Evolutionary conservation across 2,797 vertebrate genomes (phyloP), one percentile per base, ranked within the genome.

Genomic region (Valencia hispanica): DNA sequence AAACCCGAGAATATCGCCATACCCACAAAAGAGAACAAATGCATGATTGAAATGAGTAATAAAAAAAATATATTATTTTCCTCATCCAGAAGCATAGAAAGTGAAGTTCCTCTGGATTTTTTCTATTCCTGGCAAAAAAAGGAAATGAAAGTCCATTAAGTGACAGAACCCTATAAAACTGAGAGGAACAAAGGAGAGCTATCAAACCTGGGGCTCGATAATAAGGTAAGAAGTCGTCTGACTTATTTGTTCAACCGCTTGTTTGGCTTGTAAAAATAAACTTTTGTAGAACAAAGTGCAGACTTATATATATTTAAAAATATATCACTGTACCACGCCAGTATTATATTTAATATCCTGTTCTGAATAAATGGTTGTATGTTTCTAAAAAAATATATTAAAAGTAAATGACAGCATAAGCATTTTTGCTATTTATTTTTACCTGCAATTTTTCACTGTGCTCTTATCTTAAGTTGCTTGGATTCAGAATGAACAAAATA

Each of bases 91-190:
- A 22, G 11, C 0, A 34, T 75, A 53, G 75, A 39, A 65, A 88
- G 79, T 25, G 55, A 86, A 87, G 15, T 87, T 84, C 72, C 78
- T 84, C 75, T 80, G 86, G 80, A 85, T 34, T 86, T 91, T 86
- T 89, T 74, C 11, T 66, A 0, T 7, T 36, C 4, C 14, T 5
- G n/a, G 22, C 4, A 4, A 7, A 11, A 20, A 14, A 70, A 81
- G 85, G 78, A 79, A 83, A 30, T 87, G 68, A 75, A 12, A 18
- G 30, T 5, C 27, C 14, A 20, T 45, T 45, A 83, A 47, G 61
- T 76, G 66, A 71, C 73, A 48, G 10, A 59, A 53, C 17, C 32
- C 0, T 36, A 84, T 89, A 89, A 84, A 91, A 72, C 32, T 0
- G 0, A 0, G 11, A 53, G 18, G 50, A 4, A 22, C 18, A 18